These are phyloP conservation scores for Drosophila erecta DNA, from an alignment of 1,140 invertebrate genomes.

Conservation along the genomic window DNA sequence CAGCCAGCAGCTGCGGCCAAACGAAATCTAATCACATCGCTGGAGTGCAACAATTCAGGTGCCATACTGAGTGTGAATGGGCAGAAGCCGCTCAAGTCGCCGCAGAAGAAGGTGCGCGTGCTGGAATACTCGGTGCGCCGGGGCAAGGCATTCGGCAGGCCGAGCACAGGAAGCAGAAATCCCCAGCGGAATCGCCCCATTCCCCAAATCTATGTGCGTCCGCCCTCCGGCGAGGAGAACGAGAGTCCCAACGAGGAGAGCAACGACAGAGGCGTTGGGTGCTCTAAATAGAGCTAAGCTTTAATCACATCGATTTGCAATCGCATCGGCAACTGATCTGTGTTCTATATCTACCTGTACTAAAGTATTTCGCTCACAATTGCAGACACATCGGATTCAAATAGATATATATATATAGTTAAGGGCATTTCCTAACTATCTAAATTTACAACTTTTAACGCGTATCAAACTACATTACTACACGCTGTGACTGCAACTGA, in stretches of 20 bases:
- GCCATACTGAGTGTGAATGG: background rate
- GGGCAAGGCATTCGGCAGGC: background rate
- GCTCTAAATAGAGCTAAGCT: background rate
- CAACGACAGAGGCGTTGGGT: background rate
- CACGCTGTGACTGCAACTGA: background rate
- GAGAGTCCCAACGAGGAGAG: background rate
- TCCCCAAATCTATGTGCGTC: constrained; percentile 8
- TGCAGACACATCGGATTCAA: too few relatives aligned
- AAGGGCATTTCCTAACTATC: background rate
- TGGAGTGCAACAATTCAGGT: constrained; percentile 25
- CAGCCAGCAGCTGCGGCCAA: constrained; percentile 3
- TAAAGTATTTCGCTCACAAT: constrained; percentile 1
- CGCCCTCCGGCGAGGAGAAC: constrained; percentile 23
- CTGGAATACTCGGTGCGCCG: constrained; percentile 14
- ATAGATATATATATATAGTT: background rate
- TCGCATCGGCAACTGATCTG: constrained; percentile 18
- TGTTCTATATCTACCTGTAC: constrained; percentile 18
- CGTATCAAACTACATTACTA: background rate
- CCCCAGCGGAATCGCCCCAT: background rate
- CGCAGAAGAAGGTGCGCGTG: constrained; percentile 19
- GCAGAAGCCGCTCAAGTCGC: constrained; percentile 4
- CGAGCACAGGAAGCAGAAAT: background rate
- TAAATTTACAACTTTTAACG: background rate
- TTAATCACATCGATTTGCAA: background rate
- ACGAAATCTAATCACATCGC: constrained; percentile 13